Evolutionary conservation across 2,888 invertebrate genomes (phyloP).

Genomic region (Harpalus rubripes): DNA sequence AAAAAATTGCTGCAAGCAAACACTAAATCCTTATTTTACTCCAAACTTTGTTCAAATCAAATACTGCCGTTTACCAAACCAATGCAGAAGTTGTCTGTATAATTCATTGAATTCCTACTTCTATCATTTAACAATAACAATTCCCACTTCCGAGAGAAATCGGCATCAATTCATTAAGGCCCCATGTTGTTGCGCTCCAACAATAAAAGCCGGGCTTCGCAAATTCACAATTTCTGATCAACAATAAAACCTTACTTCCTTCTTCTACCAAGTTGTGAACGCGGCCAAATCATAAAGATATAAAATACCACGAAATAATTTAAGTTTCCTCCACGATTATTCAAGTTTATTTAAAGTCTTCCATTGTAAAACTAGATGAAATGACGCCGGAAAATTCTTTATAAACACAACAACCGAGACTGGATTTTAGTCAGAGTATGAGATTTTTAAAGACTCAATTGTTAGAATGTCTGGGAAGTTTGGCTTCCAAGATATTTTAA

Average conservation of each 20-base stretch:
- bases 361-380: conserved; percentile 43
- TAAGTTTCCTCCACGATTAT: conserved; percentile 50
- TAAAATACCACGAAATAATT: conserved; percentile 62
- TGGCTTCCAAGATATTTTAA: neutral
- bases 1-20: too few relatives aligned
- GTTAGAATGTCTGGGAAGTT: neutral
- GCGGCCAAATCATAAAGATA: conserved; percentile 63
- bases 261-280: conserved; percentile 47
- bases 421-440: neutral
- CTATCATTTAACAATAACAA: too few relatives aligned
- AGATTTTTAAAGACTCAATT: neutral
- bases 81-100: too few relatives aligned
- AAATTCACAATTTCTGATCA: conserved; percentile 25
- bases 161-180: conserved; percentile 48
- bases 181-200: conserved; percentile 4
- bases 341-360: conserved; percentile 33
- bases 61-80: too few relatives aligned
- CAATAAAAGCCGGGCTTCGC: conserved; percentile 51
- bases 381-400: conserved; percentile 32
- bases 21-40: too few relatives aligned
- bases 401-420: conserved; percentile 11
- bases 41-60: too few relatives aligned
- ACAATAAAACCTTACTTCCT: conserved; percentile 45
- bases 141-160: conserved; percentile 20
- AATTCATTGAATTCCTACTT: too few relatives aligned